Conservation (phyloP, 2,888 invertebrate species). For the Cremastinae sp. region DNA sequence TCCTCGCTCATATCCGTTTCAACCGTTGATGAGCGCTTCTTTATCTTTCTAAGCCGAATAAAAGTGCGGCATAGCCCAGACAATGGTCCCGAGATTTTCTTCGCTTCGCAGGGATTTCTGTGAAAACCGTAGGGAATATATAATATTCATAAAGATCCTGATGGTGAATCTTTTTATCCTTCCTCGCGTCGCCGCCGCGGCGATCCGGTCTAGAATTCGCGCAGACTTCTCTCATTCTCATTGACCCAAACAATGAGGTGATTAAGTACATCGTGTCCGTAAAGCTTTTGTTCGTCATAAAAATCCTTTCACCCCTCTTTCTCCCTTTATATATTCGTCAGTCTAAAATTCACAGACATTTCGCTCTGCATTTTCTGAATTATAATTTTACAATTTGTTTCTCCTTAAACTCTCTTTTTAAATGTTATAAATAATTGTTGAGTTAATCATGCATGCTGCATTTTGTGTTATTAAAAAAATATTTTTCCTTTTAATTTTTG, state of each 20-base stretch:
- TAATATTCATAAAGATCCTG: not conserved
- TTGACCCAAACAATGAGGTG: conserved; percentile 44
- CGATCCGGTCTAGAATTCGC: conserved; percentile 6
- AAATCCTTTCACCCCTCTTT: not conserved
- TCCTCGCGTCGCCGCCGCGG: not conserved
- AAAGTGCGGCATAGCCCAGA: not conserved
- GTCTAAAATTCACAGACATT: not conserved
- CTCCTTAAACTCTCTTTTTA: no score
- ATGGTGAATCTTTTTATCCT: conserved; percentile 22
- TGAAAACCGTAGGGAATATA: conserved; percentile 15
- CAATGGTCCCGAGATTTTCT: conserved; percentile 25
- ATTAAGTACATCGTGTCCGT: conserved; percentile 19
- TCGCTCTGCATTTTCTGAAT: not conserved
- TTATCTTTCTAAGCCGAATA: not conserved
- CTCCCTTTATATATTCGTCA: not conserved
- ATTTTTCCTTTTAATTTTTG: no score
- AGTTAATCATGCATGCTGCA: no score
- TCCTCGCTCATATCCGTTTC: not conserved
- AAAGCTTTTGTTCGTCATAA: conserved; percentile 19
- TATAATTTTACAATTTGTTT: no score
- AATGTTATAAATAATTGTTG: no score
- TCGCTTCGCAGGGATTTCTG: conserved; percentile 26
- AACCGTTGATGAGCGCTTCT: not conserved
- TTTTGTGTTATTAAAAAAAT: no score
- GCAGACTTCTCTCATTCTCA: conserved; percentile 4